phyloP scores from a whole-genome alignment of 2,888 invertebrate species.

The Tuberolachnus salignus region DNA sequence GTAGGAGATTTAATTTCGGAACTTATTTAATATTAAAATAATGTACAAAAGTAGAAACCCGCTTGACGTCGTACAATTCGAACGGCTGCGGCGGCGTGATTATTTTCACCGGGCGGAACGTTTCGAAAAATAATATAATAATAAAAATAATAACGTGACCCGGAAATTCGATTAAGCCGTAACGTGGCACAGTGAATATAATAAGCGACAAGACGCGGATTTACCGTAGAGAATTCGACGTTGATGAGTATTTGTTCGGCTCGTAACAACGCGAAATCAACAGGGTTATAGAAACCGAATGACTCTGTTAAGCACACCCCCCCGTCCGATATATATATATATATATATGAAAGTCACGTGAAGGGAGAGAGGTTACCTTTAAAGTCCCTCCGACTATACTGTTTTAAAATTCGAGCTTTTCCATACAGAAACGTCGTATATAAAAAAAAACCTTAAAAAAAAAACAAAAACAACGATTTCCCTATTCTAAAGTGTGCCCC shows the following conservation, averaged over 20 bases:
- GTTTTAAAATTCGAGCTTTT: too few relatives aligned
- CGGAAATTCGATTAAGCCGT: constrained; percentile 10
- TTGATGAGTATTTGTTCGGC: constrained; percentile 15
- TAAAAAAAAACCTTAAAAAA: too few relatives aligned
- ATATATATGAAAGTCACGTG: too few relatives aligned
- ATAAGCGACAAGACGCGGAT: not conserved
- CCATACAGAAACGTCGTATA: too few relatives aligned
- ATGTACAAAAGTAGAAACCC: not conserved
- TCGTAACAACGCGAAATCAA: not conserved
- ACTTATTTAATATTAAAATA: too few relatives aligned
- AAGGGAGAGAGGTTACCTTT: too few relatives aligned
- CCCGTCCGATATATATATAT: too few relatives aligned
- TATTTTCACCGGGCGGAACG: not conserved
- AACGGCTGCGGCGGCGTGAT: not conserved
- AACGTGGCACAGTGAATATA: not conserved
- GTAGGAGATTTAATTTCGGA: too few relatives aligned
- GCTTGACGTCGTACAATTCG: not conserved
- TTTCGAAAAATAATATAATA: not conserved
- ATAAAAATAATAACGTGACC: not conserved
- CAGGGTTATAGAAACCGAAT: not conserved
- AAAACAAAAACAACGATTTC: too few relatives aligned
- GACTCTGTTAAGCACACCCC: not conserved
- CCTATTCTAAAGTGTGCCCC: too few relatives aligned
- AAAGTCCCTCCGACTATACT: too few relatives aligned
- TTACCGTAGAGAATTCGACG: not conserved